phyloP scores from a whole-genome alignment of 2,888 invertebrate species.

The Coelogynopora nodosa region DNA sequence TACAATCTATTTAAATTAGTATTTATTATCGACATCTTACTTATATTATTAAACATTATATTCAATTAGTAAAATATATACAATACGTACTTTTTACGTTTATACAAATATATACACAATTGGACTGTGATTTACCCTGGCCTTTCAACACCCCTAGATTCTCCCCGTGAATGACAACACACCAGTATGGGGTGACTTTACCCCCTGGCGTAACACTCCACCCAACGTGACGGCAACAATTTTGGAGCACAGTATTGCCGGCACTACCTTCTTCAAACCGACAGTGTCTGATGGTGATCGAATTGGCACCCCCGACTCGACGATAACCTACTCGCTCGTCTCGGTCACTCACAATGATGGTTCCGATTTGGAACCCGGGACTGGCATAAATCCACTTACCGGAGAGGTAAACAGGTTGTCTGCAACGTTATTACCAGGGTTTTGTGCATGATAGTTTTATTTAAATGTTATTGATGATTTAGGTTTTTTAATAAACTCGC shows the following conservation, averaged over 20 bases:
- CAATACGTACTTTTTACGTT: background rate
- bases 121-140: background rate
- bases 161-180: background rate
- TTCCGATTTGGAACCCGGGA: background rate
- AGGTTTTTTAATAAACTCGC: too few relatives aligned
- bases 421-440: too few relatives aligned
- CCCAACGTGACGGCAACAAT: background rate
- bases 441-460: too few relatives aligned
- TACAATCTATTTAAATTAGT: too few relatives aligned
- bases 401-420: constrained; percentile 24
- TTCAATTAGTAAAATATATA: too few relatives aligned
- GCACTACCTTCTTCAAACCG: background rate
- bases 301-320: background rate
- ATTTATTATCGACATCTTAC: background rate
- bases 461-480: too few relatives aligned
- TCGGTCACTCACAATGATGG: background rate
- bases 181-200: background rate
- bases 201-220: background rate
- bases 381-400: background rate
- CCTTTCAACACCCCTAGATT: background rate
- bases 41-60: background rate
- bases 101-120: background rate
- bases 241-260: background rate
- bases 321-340: background rate
- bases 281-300: background rate